These are phyloP conservation scores for Cataglyphis hispanica DNA, from an alignment of 1,140 invertebrate genomes.

Conservation along the genomic window DNA sequence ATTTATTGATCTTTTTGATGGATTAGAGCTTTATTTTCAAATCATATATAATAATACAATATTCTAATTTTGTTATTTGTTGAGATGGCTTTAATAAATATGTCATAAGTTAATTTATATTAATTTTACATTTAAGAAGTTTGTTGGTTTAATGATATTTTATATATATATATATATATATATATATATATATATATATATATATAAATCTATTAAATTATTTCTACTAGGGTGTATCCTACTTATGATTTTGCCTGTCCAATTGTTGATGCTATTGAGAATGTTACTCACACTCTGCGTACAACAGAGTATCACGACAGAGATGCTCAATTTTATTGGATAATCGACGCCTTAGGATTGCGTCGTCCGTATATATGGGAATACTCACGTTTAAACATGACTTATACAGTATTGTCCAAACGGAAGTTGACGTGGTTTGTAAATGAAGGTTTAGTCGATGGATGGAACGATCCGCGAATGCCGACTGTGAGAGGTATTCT, in stretches of 20 bases:
- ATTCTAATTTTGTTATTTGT: too few species aligned
- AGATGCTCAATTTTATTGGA: conserved; percentile 99
- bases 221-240: conserved; percentile 95
- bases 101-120: too few species aligned
- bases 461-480: conserved; percentile 99
- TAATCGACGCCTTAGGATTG: conserved; percentile 94
- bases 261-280: conserved; percentile 98
- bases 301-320: conserved; percentile 99
- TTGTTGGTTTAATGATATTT: neutral
- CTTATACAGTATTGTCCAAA: conserved; percentile 98
- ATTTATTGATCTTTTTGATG: too few species aligned
- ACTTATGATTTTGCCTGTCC: conserved; percentile 99
- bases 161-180: too few species aligned
- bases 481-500: conserved; percentile 99
- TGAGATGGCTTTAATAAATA: too few species aligned
- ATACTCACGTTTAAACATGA: conserved; percentile 97
- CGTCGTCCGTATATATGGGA: conserved; percentile 98
- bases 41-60: too few species aligned
- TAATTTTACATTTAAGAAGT: too few species aligned
- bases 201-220: too few species aligned
- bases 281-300: conserved; percentile 98
- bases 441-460: conserved; percentile 96
- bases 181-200: too few species aligned
- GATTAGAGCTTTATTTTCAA: too few species aligned
- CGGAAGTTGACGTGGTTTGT: conserved; percentile 99